These are phyloP conservation scores for Rissa tridactyla DNA, from an alignment of 2,113 vertebrate genomes.

Conservation along the genomic window DNA sequence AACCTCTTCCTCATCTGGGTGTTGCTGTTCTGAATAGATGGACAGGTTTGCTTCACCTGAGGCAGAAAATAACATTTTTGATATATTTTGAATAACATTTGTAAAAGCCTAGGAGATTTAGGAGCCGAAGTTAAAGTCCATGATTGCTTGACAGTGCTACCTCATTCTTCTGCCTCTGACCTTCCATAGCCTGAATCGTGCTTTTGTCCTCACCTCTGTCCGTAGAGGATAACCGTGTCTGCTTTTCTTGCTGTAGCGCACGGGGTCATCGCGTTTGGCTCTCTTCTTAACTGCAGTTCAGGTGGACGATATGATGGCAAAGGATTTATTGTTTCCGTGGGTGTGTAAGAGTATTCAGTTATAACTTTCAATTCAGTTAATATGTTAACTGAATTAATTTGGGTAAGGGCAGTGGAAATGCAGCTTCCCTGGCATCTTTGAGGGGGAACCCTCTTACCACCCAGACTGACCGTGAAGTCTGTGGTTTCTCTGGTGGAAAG, in stretches of 20 bases:
- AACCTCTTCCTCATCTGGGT: neutral
- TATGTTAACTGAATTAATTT: neutral
- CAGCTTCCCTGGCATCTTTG: neutral
- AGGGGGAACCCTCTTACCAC: neutral
- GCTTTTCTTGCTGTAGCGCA: neutral
- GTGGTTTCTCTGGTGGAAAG: neutral
- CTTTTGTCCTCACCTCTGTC: neutral
- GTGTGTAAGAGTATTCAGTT: neutral
- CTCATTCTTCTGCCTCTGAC: neutral
- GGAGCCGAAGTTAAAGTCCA: neutral
- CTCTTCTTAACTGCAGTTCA: neutral
- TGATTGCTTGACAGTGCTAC: neutral
- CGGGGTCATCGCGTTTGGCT: neutral
- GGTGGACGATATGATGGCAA: neutral
- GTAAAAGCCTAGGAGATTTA: neutral
- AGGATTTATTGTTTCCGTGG: neutral
- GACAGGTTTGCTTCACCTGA: neutral
- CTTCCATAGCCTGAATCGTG: accelerated
- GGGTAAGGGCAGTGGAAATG: neutral
- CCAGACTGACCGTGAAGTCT: accelerated
- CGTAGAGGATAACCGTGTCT: neutral
- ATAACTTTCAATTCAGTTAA: neutral
- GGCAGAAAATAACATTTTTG: neutral
- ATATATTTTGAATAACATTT: neutral
- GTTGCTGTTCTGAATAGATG: neutral